A percentile compares a stretch with the other conserved stretches of the same genome.
Evolutionary conservation across 2,113 vertebrate genomes (phyloP).

Genomic region (Lepus americanus): DNA sequence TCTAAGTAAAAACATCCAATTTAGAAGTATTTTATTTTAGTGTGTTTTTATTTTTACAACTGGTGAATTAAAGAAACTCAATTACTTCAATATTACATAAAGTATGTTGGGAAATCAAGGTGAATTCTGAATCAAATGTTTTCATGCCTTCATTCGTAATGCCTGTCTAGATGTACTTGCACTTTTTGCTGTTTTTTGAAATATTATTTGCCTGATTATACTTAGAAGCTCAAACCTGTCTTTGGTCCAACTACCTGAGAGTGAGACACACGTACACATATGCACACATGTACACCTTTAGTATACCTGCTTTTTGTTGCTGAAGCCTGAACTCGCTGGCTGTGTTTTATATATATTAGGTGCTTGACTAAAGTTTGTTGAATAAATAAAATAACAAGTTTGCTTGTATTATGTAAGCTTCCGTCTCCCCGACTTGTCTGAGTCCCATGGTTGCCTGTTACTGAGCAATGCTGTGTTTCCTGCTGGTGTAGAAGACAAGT

Average conservation of each 20-base stretch:
- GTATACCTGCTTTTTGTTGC: background rate
- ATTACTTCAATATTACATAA: background rate
- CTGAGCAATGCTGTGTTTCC: background rate
- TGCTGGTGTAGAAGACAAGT: background rate
- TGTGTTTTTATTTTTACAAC: slow-evolving; percentile 36
- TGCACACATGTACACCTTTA: background rate
- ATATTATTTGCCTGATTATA: background rate
- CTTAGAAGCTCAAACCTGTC: slow-evolving; percentile 24
- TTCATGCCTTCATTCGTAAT: background rate
- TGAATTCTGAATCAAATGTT: slow-evolving; percentile 23
- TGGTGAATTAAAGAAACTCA: background rate
- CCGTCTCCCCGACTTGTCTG: background rate
- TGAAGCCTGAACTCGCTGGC: background rate
- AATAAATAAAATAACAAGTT: background rate
- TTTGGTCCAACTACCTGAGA: background rate
- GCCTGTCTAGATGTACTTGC: background rate
- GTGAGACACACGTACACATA: background rate
- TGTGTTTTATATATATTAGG: background rate
- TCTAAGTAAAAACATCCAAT: background rate
- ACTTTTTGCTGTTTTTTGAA: background rate
- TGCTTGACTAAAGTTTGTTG: background rate
- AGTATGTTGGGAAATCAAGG: background rate
- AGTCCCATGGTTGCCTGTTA: accelerated
- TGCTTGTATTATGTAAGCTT: background rate
- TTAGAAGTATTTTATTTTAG: background rate